These are phyloP conservation scores for Archips xylosteana DNA, from an alignment of 2,888 invertebrate species.

Conservation along the genomic window DNA sequence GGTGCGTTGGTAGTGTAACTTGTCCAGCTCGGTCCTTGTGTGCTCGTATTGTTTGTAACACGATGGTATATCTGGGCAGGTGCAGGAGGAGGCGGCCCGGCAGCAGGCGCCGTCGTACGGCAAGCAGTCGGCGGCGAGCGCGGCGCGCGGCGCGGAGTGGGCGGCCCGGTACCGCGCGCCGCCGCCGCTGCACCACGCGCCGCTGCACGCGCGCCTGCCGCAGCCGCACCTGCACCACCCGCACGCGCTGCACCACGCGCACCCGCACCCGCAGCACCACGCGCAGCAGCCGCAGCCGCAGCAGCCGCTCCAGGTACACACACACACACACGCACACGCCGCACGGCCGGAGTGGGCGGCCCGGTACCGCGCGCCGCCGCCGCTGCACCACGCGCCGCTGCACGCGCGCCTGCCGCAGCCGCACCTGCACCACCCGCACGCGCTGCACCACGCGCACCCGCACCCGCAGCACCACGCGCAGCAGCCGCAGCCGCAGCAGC, in stretches of 20 bases:
- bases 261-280: slow-evolving; percentile 31
- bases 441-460: too few species aligned
- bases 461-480: too few species aligned
- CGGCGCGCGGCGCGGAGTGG: slow-evolving; percentile 59
- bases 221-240: slow-evolving; percentile 81
- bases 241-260: slow-evolving; percentile 88
- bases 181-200: slow-evolving; percentile 64
- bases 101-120: slow-evolving; percentile 95
- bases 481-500: too few species aligned
- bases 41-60: too few species aligned
- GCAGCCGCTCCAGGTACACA: slow-evolving; percentile 21
- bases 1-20: too few species aligned
- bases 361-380: too few species aligned
- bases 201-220: slow-evolving; percentile 61
- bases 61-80: slow-evolving; percentile 70
- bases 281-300: slow-evolving; percentile 35
- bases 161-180: slow-evolving; percentile 65
- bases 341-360: too few species aligned
- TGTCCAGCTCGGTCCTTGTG: too few species aligned
- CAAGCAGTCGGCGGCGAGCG: slow-evolving; percentile 86
- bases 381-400: too few species aligned
- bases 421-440: too few species aligned
- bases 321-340: too few species aligned
- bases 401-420: too few species aligned
- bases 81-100: slow-evolving; percentile 96